Percentiles rank a stretch among this genome's conserved stretches.
Evolutionary conservation across 2,113 vertebrate species (phyloP).

Genomic region (Cygnus buccinator): DNA sequence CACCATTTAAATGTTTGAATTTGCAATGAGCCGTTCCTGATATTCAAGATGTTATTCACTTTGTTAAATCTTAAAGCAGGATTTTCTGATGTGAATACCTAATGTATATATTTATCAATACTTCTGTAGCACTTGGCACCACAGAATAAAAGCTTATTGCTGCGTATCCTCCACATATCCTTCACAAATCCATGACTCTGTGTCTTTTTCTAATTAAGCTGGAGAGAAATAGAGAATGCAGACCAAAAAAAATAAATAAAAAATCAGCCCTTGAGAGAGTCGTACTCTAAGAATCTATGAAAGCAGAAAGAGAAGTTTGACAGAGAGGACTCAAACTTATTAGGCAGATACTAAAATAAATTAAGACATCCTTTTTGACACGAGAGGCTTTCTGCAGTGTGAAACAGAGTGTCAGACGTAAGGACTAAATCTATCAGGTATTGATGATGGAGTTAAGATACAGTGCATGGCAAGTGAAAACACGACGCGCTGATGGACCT

Average conservation of each 20-base stretch:
- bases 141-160: neutral
- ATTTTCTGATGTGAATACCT: neutral
- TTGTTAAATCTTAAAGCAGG: neutral
- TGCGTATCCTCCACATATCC: neutral
- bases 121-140: neutral
- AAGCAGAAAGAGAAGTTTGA: neutral
- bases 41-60: neutral
- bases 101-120: neutral
- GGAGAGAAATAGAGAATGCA: neutral
- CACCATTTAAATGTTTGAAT: slow-evolving; percentile 24
- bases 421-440: neutral
- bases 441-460: neutral
- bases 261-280: neutral
- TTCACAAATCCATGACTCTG: neutral
- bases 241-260: neutral
- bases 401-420: neutral
- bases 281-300: neutral
- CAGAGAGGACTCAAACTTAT: neutral
- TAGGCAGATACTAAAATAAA: neutral
- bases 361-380: neutral
- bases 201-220: neutral
- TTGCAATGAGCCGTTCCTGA: slow-evolving; percentile 3
- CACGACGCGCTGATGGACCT: neutral
- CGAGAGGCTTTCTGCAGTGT: neutral
- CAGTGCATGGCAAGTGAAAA: neutral